A percentile compares a stretch with the other conserved stretches of the same genome.
phyloP scores from a whole-genome alignment of 2,888 invertebrate genomes.

The Tetropium fuscum region DNA sequence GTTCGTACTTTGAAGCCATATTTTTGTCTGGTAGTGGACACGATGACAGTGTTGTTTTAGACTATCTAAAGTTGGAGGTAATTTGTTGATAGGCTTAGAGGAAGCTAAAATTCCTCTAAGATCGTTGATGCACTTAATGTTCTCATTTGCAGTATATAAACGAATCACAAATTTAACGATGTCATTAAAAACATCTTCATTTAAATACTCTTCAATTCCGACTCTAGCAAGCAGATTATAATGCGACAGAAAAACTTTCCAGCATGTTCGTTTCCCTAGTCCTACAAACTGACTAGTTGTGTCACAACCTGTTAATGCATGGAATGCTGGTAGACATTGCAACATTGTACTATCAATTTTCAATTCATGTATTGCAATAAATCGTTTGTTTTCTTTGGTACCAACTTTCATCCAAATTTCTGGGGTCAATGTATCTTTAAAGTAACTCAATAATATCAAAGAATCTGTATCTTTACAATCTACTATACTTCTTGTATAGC shows the following conservation, averaged over 20 bases:
- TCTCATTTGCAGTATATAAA: too few species aligned
- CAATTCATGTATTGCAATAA: constrained; percentile 34
- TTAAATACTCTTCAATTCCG: too few species aligned
- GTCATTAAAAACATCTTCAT: background rate
- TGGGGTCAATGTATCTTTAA: constrained; percentile 26
- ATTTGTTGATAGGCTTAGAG: too few species aligned
- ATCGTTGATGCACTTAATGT: too few species aligned
- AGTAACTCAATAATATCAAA: constrained; percentile 30
- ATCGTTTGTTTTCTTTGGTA: constrained; percentile 19
- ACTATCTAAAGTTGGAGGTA: too few species aligned
- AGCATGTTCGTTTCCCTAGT: constrained; percentile 34
- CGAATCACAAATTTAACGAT: constrained; percentile 1
- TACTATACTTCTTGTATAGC: constrained; percentile 26
- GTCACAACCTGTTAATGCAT: constrained; percentile 40
- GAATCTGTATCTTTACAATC: constrained; percentile 35
- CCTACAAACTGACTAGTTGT: constrained; percentile 38
- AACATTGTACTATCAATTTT: constrained; percentile 12
- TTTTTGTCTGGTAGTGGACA: too few species aligned
- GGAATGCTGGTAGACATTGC: constrained; percentile 37
- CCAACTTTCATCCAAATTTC: constrained; percentile 36
- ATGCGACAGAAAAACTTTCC: constrained; percentile 28
- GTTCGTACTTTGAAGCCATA: too few species aligned
- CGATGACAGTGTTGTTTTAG: too few species aligned
- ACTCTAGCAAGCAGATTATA: too few species aligned
- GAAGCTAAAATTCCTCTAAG: too few species aligned